Evolutionary conservation across 2,888 invertebrate genomes (phyloP), one percentile per base, ranked within the genome.

Genomic region (Apoda limacodes): DNA sequence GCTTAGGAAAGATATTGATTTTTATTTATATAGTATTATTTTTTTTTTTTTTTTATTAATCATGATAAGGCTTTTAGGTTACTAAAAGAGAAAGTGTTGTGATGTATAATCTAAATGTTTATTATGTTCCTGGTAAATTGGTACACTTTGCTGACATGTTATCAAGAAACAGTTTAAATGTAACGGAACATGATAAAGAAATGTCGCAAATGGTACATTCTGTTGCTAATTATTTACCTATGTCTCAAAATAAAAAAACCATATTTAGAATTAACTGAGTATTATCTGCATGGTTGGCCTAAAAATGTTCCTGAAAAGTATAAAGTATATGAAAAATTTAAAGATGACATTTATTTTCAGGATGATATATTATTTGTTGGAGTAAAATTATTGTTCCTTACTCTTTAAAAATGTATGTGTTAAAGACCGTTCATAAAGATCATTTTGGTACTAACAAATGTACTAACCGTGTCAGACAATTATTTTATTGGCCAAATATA

Each of bases 181-280:
- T 10, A 7, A 23, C 26, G 10, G 37, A 37, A 7, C 9, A 14
- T 17, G 37, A 37, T 21, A 9, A 14, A 6, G 34, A 37, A 14
- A 38, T 38, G 29, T 28, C 27, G 17, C 19, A 38, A 20, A 32
- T 38, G 32, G 35, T 35, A 11, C 35, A 38, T 9, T 21, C 34
- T 9, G 27, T 38, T 2, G 27, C 34, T 11, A 14, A 21, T 9
- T 23, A 37, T 24, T 31, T 37, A 30, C 37, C 34, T 12, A 34
- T 37, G 34, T 24, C 28, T 13, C 25, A 15, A n/a, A 32, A 38
- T 28, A 35, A 30, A 13, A 38, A 35, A 26, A 22, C 19, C 5
- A 22, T 17, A n/a, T 34, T 34, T 12, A 21, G 29, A 13, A 19
- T 10, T 6, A 26, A 32, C 12, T 30, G 28, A 32, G 4, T 35